Percentiles rank a stretch among this genome's conserved stretches.
phyloP scores from a whole-genome alignment of 2,888 invertebrate genomes.

The Drosophila recens region DNA sequence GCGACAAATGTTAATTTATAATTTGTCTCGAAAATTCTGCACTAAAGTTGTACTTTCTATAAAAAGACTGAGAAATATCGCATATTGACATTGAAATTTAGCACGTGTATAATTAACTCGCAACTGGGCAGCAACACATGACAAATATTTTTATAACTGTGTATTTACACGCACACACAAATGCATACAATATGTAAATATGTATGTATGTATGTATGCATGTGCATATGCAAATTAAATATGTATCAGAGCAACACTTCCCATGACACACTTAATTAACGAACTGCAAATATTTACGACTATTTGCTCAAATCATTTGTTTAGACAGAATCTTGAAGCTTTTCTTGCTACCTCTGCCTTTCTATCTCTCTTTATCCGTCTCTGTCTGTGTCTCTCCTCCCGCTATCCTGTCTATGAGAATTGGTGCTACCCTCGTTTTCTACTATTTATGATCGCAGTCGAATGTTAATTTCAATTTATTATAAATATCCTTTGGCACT shows the following conservation, averaged over 20 bases:
- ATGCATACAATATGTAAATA: background rate
- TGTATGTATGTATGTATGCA: background rate
- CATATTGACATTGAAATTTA: conserved; percentile 16
- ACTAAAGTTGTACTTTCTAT: conserved; percentile 1
- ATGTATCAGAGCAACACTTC: conserved; percentile 6
- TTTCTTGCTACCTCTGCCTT: background rate
- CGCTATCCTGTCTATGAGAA: background rate
- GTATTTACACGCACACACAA: background rate
- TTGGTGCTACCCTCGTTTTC: background rate
- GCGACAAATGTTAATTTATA: background rate
- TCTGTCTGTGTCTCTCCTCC: background rate
- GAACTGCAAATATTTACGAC: conserved; percentile 11
- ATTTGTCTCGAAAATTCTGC: background rate
- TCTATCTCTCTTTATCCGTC: background rate
- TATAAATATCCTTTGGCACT: background rate
- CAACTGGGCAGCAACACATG: conserved; percentile 1
- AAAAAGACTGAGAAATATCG: conserved; percentile 3
- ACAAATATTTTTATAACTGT: conserved; percentile 22
- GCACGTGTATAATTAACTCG: conserved; percentile 14
- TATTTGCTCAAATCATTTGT: conserved; percentile 29
- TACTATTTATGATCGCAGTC: background rate
- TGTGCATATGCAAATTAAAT: background rate
- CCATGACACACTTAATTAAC: conserved; percentile 38
- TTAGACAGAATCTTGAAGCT: conserved; percentile 21
- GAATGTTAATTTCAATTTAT: conserved; percentile 3